These are phyloP conservation scores for Ciconia boyciana DNA, from an alignment of 2,113 vertebrate species.

Conservation along the genomic window DNA sequence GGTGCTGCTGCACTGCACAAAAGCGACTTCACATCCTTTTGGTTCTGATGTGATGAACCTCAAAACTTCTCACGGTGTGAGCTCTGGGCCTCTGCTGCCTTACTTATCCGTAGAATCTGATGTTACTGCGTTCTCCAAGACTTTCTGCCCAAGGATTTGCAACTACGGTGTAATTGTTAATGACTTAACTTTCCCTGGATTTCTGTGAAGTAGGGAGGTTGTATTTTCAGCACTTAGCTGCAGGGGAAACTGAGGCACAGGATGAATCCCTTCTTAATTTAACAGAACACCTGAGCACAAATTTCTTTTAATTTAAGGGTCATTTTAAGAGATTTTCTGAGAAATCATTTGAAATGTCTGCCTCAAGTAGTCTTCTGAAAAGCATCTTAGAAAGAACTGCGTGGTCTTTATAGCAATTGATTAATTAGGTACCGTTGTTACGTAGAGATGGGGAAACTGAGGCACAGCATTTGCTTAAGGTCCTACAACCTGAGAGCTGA, in stretches of 20 bases:
- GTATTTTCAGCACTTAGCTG: background rate
- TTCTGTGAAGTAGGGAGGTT: background rate
- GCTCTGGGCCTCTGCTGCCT: background rate
- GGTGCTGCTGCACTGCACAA: background rate
- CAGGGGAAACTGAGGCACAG: background rate
- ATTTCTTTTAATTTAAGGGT: background rate
- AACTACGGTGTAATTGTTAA: background rate
- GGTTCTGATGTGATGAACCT: background rate
- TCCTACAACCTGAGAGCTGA: background rate
- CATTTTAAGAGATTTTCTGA: background rate
- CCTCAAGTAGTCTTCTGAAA: background rate
- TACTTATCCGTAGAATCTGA: background rate
- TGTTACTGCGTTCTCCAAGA: background rate
- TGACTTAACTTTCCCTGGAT: background rate
- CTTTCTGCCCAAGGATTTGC: background rate
- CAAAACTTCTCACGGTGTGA: background rate
- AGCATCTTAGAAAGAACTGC: background rate
- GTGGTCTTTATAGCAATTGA: background rate
- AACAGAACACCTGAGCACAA: background rate
- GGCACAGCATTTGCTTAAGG: background rate
- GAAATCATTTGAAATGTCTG: background rate
- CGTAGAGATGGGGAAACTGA: background rate
- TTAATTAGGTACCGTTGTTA: background rate
- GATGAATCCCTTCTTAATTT: background rate
- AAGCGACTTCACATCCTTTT: background rate